Evolutionary conservation across 2,113 vertebrate genomes (phyloP).

Genomic region (Epinephelus fuscoguttatus): DNA sequence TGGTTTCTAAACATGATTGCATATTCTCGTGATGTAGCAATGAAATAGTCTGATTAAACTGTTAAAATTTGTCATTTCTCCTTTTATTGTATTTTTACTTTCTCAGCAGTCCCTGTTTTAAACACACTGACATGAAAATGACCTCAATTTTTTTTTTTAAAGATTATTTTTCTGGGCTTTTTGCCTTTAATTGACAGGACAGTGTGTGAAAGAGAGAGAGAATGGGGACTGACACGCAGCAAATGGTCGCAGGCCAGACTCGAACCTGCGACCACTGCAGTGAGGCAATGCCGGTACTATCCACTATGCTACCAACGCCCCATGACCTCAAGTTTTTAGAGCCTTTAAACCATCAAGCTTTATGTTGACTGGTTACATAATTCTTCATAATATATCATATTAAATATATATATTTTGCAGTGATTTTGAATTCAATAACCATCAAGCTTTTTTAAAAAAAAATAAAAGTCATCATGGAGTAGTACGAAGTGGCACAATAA

Average conservation of each 20-base stretch:
- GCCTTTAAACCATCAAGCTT: background rate
- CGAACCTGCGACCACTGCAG: too few species aligned
- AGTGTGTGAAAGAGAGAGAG: too few species aligned
- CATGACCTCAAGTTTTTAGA: background rate
- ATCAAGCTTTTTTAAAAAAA: background rate
- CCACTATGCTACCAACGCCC: too few species aligned
- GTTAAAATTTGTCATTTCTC: conserved; percentile 27
- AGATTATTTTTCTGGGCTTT: too few species aligned
- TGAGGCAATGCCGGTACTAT: too few species aligned
- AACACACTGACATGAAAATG: background rate
- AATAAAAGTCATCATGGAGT: background rate
- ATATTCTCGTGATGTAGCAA: conserved; percentile 13
- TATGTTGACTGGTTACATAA: background rate
- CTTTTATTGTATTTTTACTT: background rate
- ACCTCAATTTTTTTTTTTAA: too few species aligned
- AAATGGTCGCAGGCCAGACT: too few species aligned
- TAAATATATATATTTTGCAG: background rate
- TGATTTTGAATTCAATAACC: background rate
- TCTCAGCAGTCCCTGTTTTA: background rate
- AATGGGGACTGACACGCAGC: too few species aligned
- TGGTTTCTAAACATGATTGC: conserved; percentile 24
- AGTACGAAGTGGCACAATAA: background rate
- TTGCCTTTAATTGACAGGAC: too few species aligned
- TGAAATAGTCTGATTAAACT: conserved; percentile 62
- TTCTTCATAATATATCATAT: background rate